phyloP scores from a whole-genome alignment of 2,113 vertebrate genomes.

The Cephalopholis sonnerati region DNA sequence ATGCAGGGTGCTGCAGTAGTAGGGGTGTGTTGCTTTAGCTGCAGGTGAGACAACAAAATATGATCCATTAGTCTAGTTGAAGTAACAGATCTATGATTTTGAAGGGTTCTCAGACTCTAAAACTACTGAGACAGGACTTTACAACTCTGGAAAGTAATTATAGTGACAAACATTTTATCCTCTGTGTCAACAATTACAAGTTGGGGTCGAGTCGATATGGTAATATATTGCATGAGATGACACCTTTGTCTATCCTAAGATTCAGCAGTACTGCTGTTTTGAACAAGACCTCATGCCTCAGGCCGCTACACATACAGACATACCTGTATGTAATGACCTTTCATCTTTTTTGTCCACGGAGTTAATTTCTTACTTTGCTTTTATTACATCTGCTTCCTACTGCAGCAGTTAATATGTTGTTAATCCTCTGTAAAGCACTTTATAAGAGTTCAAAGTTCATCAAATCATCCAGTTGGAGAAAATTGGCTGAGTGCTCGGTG shows the following conservation, averaged over 20 bases:
- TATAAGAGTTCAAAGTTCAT: constrained; percentile 8
- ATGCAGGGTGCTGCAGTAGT: not conserved
- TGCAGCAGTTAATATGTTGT: not conserved
- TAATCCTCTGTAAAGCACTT: constrained; percentile 1
- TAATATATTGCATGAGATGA: not conserved
- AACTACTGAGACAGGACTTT: no score
- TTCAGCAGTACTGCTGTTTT: not conserved
- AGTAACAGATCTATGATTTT: no score
- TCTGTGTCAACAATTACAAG: not conserved
- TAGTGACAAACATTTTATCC: not conserved
- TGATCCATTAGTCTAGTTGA: no score
- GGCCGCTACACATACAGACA: not conserved
- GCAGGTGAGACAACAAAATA: no score
- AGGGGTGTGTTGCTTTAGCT: no score
- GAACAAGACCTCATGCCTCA: no score
- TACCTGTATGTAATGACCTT: not conserved
- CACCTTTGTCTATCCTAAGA: not conserved
- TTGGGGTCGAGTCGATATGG: not conserved
- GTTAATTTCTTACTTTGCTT: constrained; percentile 5
- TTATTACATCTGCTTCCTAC: constrained; percentile 5
- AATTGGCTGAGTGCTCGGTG: no score
- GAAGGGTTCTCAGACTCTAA: no score
- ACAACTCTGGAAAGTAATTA: no score
- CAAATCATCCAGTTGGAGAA: not conserved
- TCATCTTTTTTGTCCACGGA: no score